Evolutionary conservation across 1,140 invertebrate species (phyloP).

Genomic region (Tribolium castaneum): DNA sequence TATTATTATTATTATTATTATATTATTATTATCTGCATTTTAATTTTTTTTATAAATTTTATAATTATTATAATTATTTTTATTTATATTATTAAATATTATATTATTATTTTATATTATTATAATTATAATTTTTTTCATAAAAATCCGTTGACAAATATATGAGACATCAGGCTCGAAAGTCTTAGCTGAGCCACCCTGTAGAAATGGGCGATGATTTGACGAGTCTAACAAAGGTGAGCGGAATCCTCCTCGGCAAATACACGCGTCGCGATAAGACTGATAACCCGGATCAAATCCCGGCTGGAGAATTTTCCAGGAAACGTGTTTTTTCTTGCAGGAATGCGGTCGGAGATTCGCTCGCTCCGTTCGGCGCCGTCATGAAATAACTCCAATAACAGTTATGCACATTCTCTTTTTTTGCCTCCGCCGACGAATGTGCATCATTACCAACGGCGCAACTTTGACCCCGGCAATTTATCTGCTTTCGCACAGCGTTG

Average conservation of each 20-base stretch:
- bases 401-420: slow-evolving; percentile 35
- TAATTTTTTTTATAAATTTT: too few relatives aligned
- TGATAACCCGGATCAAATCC: slow-evolving; percentile 24
- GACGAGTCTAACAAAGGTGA: slow-evolving; percentile 7
- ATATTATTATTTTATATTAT: too few relatives aligned
- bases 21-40: too few relatives aligned
- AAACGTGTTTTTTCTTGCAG: neutral
- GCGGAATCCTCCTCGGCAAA: slow-evolving; percentile 7
- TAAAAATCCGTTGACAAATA: too few relatives aligned
- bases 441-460: slow-evolving; percentile 31
- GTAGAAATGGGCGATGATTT: slow-evolving; percentile 15
- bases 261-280: slow-evolving; percentile 23
- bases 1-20: too few relatives aligned
- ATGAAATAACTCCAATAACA: slow-evolving; percentile 25
- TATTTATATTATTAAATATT: too few relatives aligned
- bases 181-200: too few relatives aligned
- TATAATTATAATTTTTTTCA: too few relatives aligned
- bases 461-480: slow-evolving; percentile 39
- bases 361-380: neutral
- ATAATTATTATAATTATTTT: too few relatives aligned
- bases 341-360: slow-evolving; percentile 10
- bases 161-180: too few relatives aligned
- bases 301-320: slow-evolving; percentile 10
- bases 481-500: neutral
- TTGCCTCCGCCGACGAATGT: slow-evolving; percentile 23